These are phyloP conservation scores for Ctenosaura bakeri DNA, from an alignment of 2,797 vertebrate species.

Conservation along the genomic window DNA sequence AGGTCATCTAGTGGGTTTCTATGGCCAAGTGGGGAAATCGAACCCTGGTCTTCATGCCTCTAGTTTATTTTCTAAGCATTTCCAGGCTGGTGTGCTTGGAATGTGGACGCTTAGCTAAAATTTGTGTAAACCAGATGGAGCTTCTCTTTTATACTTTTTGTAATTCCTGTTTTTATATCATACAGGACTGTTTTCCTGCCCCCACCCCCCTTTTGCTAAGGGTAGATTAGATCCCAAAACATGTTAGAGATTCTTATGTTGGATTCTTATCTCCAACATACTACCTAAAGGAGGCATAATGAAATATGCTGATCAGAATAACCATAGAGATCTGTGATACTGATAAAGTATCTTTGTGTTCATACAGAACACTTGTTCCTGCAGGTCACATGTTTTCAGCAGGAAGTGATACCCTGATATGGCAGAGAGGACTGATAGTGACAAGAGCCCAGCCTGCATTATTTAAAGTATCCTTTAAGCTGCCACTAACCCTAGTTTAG, in stretches of 20 bases:
- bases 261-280: background rate
- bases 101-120: slow-evolving; percentile 9
- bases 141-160: background rate
- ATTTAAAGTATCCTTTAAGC: background rate
- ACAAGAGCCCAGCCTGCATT: background rate
- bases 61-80: slow-evolving; percentile 1
- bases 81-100: slow-evolving; percentile 1
- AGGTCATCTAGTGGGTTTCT: too few species aligned
- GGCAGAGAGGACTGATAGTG: background rate
- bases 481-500: background rate
- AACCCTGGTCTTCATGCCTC: background rate
- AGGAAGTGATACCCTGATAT: background rate
- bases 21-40: too few species aligned
- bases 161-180: background rate
- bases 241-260: too few species aligned
- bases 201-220: background rate
- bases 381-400: background rate
- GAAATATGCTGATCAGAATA: background rate
- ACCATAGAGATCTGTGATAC: background rate
- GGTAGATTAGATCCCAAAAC: background rate
- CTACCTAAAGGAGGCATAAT: background rate
- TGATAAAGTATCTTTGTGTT: background rate
- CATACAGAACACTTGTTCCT: background rate
- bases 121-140: background rate
- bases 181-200: too few species aligned